Evolutionary conservation across 2,797 vertebrate species (phyloP).

Genomic region (Sylvilagus floridanus): DNA sequence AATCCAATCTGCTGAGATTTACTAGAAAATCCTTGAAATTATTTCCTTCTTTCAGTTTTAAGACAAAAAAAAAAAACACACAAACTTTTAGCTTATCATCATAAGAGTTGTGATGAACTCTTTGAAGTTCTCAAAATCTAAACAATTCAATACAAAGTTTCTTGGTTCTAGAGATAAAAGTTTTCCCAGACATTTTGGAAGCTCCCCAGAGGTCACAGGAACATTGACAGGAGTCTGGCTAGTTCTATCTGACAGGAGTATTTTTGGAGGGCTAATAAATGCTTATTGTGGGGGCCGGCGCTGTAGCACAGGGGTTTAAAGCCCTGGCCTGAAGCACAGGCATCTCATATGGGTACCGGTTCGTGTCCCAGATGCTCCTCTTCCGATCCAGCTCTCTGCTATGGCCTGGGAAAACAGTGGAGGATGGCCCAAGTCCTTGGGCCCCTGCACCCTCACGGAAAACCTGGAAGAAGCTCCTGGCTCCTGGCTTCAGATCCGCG

Average conservation of each 20-base stretch:
- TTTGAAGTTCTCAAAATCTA: slow-evolving; percentile 51
- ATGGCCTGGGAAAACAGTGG: too few relatives aligned
- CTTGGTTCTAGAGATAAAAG: slow-evolving; percentile 38
- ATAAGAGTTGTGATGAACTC: slow-evolving; percentile 1
- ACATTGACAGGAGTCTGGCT: slow-evolving; percentile 18
- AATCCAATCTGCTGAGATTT: slow-evolving; percentile 9
- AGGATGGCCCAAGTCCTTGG: too few relatives aligned
- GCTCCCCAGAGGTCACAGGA: background rate
- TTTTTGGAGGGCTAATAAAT: slow-evolving; percentile 24
- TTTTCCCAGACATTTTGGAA: slow-evolving; percentile 33
- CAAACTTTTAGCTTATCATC: background rate
- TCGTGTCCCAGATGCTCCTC: too few relatives aligned
- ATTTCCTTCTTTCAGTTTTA: slow-evolving; percentile 2
- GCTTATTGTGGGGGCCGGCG: background rate
- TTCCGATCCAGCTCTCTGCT: too few relatives aligned
- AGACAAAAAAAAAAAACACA: background rate
- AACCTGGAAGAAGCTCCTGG: too few relatives aligned
- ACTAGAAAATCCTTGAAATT: slow-evolving; percentile 48
- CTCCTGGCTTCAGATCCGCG: too few relatives aligned
- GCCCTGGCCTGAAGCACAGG: too few relatives aligned
- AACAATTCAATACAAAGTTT: slow-evolving; percentile 20
- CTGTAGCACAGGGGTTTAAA: too few relatives aligned
- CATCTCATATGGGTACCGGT: too few relatives aligned
- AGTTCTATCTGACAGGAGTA: slow-evolving; percentile 4
- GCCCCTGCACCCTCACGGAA: too few relatives aligned